phyloP scores from a whole-genome alignment of 2,888 invertebrate genomes.

The Amphipoea oculea region DNA sequence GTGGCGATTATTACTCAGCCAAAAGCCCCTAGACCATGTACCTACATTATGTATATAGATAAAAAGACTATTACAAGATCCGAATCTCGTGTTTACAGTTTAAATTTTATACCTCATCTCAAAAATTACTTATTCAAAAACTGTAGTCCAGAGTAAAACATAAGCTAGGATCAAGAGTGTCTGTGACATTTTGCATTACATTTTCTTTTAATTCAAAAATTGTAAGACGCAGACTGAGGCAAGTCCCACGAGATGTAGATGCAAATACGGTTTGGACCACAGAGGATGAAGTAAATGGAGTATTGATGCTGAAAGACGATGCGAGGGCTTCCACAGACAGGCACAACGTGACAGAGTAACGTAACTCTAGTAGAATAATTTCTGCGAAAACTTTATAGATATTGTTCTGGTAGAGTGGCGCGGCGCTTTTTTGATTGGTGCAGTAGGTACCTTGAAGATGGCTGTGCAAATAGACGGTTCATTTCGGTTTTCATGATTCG shows the following conservation, averaged over 20 bases:
- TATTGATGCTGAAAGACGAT: not conserved
- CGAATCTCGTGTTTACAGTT: not conserved
- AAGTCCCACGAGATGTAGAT: conserved; percentile 44
- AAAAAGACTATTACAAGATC: not conserved
- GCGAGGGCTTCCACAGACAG: not conserved
- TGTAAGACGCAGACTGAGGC: conserved; percentile 50
- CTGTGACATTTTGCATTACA: conserved; percentile 57
- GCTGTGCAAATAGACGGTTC: not conserved
- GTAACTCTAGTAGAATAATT: not conserved
- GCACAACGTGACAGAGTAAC: not conserved
- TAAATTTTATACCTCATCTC: conserved; percentile 9
- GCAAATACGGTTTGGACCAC: conserved; percentile 38
- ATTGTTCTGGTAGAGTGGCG: too few species aligned
- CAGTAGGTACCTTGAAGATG: not conserved
- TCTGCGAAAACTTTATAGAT: not conserved
- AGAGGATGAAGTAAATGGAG: conserved; percentile 21
- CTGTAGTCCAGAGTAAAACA: conserved; percentile 32
- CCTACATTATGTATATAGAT: not conserved
- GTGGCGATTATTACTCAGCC: not conserved
- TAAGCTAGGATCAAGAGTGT: conserved; percentile 48
- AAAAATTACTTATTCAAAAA: conserved; percentile 49
- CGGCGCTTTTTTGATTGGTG: not conserved
- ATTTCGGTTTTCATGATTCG: not conserved
- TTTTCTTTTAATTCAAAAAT: conserved; percentile 64
- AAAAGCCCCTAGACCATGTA: too few species aligned